Evolutionary conservation across 2,888 invertebrate species (phyloP), one percentile per base, ranked within the genome.

Genomic region (Synergus gifuensis): DNA sequence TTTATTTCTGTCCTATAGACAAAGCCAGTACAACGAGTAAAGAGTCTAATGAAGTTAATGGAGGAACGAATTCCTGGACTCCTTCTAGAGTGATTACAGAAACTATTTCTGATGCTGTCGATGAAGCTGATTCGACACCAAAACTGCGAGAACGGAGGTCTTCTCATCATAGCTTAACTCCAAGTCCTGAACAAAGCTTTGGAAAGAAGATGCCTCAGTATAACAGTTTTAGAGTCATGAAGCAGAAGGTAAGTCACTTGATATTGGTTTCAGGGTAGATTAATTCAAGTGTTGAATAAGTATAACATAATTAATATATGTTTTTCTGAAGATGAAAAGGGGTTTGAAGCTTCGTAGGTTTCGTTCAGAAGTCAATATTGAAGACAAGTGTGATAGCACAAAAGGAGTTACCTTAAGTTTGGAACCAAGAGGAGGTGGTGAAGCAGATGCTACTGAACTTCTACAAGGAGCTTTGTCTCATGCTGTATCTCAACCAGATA

Each of bases 401-500:
- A 90, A 91, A 76, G 89, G 89, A 9, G 86, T 90, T 18, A 86
- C 90, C 7, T 80, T 90, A 49, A 90, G 90, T 69, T 84, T 92
- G 63, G 92, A 92, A 79, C 91, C 92, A 4, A 86, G 92, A 73
- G 92, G 90, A 3, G 91, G 90, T 1, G 92, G 92, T 12, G 92
- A 93, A 64, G 89, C 92, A 7, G 92, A 92, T 79, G 92, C 93
- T 0, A 91, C 92, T 4, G 93, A 93, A 76, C 89, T 93, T 36
- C 87, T 91, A n/a, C 89, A 89, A 79, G 89, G 90, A 63, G 60
- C 73, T 42, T 86, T 92, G 28, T 89, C 90, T 9, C 92, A 92
- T 80, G 92, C 90, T 81, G 93, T 92, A 85, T 93, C 92, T 81
- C 93, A 93, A 87, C 93, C 91, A 64, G 93, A 90, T 86, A 91